Base-by-base conservation (phyloP, 1,140 invertebrate genomes). In the Teleopsis dalmanni region DNA sequence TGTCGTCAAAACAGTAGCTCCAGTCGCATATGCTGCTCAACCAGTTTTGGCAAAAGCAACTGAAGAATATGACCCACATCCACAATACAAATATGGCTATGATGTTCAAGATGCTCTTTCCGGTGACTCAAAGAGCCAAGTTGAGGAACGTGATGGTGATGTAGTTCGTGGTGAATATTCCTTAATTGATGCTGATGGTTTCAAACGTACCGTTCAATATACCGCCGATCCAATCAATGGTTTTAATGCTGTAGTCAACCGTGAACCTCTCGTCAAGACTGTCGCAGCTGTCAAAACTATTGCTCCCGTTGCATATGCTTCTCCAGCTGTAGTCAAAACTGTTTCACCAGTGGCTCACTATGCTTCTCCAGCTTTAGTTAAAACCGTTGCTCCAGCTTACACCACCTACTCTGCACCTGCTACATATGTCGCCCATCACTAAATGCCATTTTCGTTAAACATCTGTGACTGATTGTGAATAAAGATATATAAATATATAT, bases 51-150 rank as follows among this genome's bases (percentile, higher is more conserved):
- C 42, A 25, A 50, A 51, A 25, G 44, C 36, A 21, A n/a, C 14
- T 34, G 35, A 52, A 23, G 34, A 51, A 48, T 48, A 29, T 13
- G 37, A 48, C 29, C 36, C 42, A 11, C 42, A 45, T 45, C 77
- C 78, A 0, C 76, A 78, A 49, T 80, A 78, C 63, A 66, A 72
- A 40, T 80, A 75, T 58, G 71, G 71, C 3, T 80, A 80, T 58
- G 73, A 76, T 47, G 78, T 81, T 0, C 73, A 78, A 31, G 80
- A 82, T 53, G 55, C 71, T 10, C 58, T 76, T 44, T 83, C 76
- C 35, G 79, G 82, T 0, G 80, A 82, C 59, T 68, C 73, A 16
- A 81, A 83, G 60, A 70, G 65, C 43, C 79, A 81, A 52, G 71
- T 78, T 43, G 81, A 82, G 59, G 59, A 54, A 25, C 66, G 73